Base-by-base conservation (phyloP, 2,888 invertebrate species). In the Tipula unca region DNA sequence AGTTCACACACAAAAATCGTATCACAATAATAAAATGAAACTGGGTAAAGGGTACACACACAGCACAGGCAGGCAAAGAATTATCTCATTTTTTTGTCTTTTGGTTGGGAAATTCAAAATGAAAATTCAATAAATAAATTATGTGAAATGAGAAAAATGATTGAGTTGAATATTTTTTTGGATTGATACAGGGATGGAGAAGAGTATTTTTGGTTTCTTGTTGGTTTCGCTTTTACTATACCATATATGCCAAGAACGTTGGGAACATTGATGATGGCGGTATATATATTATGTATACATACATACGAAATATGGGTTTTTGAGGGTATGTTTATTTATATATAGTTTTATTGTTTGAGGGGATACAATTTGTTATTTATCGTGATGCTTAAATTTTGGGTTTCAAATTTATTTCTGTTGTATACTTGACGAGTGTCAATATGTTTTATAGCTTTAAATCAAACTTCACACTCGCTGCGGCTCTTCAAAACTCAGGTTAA, bases 61-160 rank as follows among this genome's bases (percentile, higher is more conserved):
- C 69, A 69, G 13, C 1, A 69, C 1, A 54, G 48, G 32, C 32
- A 32, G 3, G 3, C 32, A 32, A 6, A 32, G n/a, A 17, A 17
- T 48, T 48, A 0, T 48, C 3, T 69, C 10, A 8, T 25, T 25
- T 25, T 25, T 69, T 69, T 69, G 32, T 32, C 1, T 32, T 4
- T 10, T 20, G 69, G 13, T 69, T 69, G 69, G 20, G 69, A 69
- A 69, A 69, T 25, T 25, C 1, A 25, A 69, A 69, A 69, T 69
- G 69, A 69, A 69, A 69, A 69, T 69, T 69, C 69, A 69, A 69
- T 69, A 69, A 69, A 69, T 69, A 69, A 69, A 25, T 69, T 69
- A 25, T 69, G 69, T 69, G 69, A 69, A 69, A 69, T 69, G 25
- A 69, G 69, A 10, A 69, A 69, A 69, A 69, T 69, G 69, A 25